Base-by-base conservation (phyloP, 2,888 invertebrate genomes). In the Tigriopus californicus region DNA sequence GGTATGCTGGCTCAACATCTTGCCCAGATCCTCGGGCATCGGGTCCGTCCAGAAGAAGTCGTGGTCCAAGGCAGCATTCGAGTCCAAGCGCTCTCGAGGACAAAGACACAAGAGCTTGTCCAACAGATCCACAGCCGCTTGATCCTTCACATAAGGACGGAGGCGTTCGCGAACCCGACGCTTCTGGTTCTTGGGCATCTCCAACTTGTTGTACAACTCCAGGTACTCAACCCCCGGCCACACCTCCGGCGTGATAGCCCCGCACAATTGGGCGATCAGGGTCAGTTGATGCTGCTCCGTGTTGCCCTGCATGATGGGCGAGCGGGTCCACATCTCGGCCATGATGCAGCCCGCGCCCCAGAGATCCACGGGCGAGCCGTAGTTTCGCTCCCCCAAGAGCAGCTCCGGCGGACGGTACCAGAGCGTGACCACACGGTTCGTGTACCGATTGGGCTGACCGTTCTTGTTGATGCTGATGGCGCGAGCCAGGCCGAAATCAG, bases 21-120 rank as follows among this genome's bases (percentile, higher is more conserved):
- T 86, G 58, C 81, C 84, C 41, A 90, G 74, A 69, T 51, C 33
- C 12, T 25, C 20, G 15, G 95, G 94, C 85, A 91, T 85, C 0
- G 98, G 97, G 70, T 94, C 91, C 5, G 85, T 86, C 91, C 92
- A 98, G 75, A 98, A 98, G 75, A 97, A 98, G 70, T 94, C 91
- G 69, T 98, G 95, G 73, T 94, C 91, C 1, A 98, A 71, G 0
- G 95, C 92, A 0, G 85, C 83, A 69, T 97, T 94, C 0, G 91
- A 83, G 69, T 94, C 90, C 60, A 75, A 77, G 61, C 91, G 74
- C 70, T 89, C 89, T 1, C 82, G 79, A 0, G 98, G 98, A 72
- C 98, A 94, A 54, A 98, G 72, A 10, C 87, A 85, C 49, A 98
- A 72, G 20, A 98, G 73, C 68, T 86, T 88, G 69, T 98, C 97